Evolutionary conservation across 2,888 invertebrate genomes (phyloP), one percentile per base, ranked within the genome.

Genomic region (Acanthopleura granulata): DNA sequence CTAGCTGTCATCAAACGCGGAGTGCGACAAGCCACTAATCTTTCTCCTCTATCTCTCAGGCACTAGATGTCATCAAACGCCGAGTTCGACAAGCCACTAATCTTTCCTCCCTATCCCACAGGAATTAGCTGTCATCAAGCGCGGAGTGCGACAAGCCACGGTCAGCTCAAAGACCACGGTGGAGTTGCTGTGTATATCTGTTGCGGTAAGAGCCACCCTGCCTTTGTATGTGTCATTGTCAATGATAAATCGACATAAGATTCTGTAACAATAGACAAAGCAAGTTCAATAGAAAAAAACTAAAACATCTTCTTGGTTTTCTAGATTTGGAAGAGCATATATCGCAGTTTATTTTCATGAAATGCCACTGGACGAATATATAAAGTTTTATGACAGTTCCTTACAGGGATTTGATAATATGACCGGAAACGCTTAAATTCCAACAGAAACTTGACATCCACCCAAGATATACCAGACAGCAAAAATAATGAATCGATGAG

Each of bases 101-200:
- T 40, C 40, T 9, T 40, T 40, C 40, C 9, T 9, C 40, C 9
- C 40, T 40, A 40, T 40, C 40, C 40, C 40, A 87, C 86, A 0
- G 84, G 40, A 40, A 9, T 40, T 40, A 40, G 40, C 40, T 40
- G 40, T 40, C 40, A 40, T 40, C 40, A 40, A 40, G 40, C 9
- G 40, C 40, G 9, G 40, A 40, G 40, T 40, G 40, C 18, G 57
- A 57, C 57, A 57, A 57, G 85, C 87, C 0, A 87, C 87, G 0
- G 85, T 88, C 49, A 85, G 86, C 61, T 84, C 87, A 9, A 84
- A 86, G 73, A 85, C 85, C 9, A 73, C 79, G 16, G 83, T 86
- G 6, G 88, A 89, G 75, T 79, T 89, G n/a, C 82, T 89, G 12
- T 84, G 86, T 76, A 86, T 89, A 40, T 85, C 86, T 15, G 83